Evolutionary conservation across 2,888 invertebrate genomes (phyloP).

Genomic region (Acanthococcus lagerstroemiae): DNA sequence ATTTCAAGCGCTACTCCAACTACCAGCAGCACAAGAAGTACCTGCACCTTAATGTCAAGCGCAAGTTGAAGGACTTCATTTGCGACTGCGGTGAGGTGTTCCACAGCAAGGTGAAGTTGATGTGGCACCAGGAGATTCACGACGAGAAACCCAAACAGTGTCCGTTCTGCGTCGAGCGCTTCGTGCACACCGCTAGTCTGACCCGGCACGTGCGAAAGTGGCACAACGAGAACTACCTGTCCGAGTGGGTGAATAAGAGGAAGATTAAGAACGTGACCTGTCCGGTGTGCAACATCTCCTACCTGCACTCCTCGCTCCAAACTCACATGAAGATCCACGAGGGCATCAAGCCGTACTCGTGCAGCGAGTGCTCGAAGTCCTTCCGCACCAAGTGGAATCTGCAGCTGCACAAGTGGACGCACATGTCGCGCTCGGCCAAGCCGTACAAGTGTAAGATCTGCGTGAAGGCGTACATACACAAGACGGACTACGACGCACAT

Average conservation of each 20-base stretch:
- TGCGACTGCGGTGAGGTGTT: slow-evolving; percentile 71
- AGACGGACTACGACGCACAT: slow-evolving; percentile 77
- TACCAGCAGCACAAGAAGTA: slow-evolving; percentile 72
- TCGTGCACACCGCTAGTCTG: slow-evolving; percentile 71
- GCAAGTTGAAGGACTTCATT: slow-evolving; percentile 60
- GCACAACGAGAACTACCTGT: slow-evolving; percentile 37
- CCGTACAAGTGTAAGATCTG: slow-evolving; percentile 76
- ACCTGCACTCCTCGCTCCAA: slow-evolving; percentile 66
- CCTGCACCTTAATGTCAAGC: slow-evolving; percentile 59
- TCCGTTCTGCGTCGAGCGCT: slow-evolving; percentile 73
- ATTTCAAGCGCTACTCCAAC: slow-evolving; percentile 73
- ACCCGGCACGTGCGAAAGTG: slow-evolving; percentile 55
- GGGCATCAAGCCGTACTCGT: slow-evolving; percentile 62
- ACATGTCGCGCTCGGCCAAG: slow-evolving; percentile 68
- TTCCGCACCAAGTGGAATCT: slow-evolving; percentile 87
- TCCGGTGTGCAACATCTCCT: slow-evolving; percentile 66
- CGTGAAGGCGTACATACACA: slow-evolving; percentile 73
- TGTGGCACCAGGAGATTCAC: slow-evolving; percentile 79
- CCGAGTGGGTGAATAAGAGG: slow-evolving; percentile 31
- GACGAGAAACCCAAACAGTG: slow-evolving; percentile 73
- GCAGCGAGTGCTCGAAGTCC: slow-evolving; percentile 71
- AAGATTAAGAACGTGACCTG: slow-evolving; percentile 53
- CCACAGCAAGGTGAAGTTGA: slow-evolving; percentile 71
- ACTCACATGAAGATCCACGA: slow-evolving; percentile 54
- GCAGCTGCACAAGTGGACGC: slow-evolving; percentile 80